phyloP scores from a whole-genome alignment of 2,113 vertebrate species.

The Cercopithecus mona region DNA sequence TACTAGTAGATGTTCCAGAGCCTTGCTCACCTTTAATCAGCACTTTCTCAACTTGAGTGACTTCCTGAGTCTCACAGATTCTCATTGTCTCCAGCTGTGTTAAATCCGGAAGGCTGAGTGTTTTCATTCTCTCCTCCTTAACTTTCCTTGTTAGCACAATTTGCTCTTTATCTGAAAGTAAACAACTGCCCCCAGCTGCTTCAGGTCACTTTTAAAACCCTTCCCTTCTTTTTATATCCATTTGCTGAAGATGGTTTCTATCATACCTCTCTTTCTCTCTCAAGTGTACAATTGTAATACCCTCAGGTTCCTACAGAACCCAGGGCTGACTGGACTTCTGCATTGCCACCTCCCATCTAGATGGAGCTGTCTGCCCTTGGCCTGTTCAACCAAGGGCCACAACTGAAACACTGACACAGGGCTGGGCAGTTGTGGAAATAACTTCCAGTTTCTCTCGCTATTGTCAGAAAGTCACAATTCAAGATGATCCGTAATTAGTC shows the following conservation, averaged over 20 bases:
- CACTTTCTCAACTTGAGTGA: not conserved
- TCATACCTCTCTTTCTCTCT: not conserved
- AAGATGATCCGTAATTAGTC: constrained; percentile 38
- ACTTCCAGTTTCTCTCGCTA: not conserved
- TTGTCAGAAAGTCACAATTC: constrained; percentile 20
- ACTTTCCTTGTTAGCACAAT: not conserved
- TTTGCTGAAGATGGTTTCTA: not conserved
- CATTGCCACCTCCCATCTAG: not conserved
- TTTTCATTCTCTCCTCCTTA: not conserved
- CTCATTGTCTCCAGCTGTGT: not conserved
- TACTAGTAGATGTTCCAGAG: not conserved
- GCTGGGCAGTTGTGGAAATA: not conserved
- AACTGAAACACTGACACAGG: not conserved
- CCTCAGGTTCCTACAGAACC: not conserved
- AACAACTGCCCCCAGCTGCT: not conserved
- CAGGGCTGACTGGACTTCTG: not conserved
- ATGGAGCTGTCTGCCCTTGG: not conserved
- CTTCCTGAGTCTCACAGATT: not conserved
- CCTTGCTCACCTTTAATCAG: not conserved
- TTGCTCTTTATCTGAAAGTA: not conserved
- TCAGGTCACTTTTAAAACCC: constrained; percentile 1
- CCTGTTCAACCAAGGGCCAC: not conserved
- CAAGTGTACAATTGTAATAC: not conserved
- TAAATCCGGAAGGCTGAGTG: not conserved
- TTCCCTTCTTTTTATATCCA: not conserved